phyloP scores from a whole-genome alignment of 1,140 invertebrate species.

The Whitmania pigra region DNA sequence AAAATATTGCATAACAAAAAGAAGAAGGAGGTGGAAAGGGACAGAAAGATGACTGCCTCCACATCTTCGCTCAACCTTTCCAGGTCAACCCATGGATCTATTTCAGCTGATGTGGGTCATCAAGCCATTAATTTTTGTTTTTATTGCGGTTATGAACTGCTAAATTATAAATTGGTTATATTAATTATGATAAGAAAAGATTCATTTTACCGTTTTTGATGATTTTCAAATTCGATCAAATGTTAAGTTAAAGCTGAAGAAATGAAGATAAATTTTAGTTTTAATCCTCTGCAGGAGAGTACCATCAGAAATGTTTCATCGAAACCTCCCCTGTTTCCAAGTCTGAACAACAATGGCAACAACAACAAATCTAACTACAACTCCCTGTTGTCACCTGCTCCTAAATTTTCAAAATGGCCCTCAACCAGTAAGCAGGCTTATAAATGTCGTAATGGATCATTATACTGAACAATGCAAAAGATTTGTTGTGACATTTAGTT shows the following conservation, averaged over 20 bases:
- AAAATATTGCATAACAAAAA: conserved; percentile 85
- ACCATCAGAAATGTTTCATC: neutral
- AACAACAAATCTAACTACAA: neutral
- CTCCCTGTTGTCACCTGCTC: neutral
- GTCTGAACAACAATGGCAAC: neutral
- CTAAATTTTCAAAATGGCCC: conserved; percentile 19
- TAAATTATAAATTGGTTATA: no score
- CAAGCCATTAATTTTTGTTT: neutral
- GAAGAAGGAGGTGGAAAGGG: conserved; percentile 84
- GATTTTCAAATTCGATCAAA: no score
- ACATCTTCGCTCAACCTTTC: conserved; percentile 12
- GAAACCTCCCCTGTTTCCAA: neutral
- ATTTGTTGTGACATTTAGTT: no score
- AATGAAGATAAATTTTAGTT: no score
- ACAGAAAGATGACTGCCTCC: conserved; percentile 37
- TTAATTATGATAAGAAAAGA: no score
- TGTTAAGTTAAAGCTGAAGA: no score
- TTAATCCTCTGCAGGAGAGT: no score
- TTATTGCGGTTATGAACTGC: no score
- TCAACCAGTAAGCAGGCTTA: conserved; percentile 18
- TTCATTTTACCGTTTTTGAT: no score
- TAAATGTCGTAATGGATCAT: no score
- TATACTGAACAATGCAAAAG: no score
- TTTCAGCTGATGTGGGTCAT: conserved; percentile 2
- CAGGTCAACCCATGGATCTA: neutral